These are phyloP conservation scores for Oreortyx pictus DNA, from an alignment of 2,797 vertebrate species.

Conservation along the genomic window DNA sequence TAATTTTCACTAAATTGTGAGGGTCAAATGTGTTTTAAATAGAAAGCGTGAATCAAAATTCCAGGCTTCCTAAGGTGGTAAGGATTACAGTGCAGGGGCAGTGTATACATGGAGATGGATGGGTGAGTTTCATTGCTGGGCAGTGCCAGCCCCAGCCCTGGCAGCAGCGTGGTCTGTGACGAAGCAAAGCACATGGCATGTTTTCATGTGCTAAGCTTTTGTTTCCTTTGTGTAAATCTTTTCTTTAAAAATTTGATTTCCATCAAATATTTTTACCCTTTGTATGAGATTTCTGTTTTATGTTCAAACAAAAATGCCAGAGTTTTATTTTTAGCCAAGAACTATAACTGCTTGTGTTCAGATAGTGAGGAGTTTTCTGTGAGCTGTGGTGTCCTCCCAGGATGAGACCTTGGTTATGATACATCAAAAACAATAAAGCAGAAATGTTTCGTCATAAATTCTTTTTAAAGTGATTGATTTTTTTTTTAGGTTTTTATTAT, in stretches of 20 bases:
- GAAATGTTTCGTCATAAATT: not conserved
- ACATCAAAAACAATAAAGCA: no score
- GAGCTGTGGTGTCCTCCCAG: not conserved
- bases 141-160: not conserved
- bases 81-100: not conserved
- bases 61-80: rapidly evolving
- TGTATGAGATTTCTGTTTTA: not conserved
- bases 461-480: not conserved
- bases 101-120: not conserved
- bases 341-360: not conserved
- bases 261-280: not conserved
- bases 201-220: rapidly evolving
- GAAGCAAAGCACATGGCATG: not conserved
- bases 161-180: not conserved
- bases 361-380: rapidly evolving
- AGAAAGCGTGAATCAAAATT: not conserved
- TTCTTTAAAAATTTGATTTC: rapidly evolving
- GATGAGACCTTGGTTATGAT: not conserved
- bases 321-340: not conserved
- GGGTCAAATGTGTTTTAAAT: not conserved
- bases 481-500: not conserved
- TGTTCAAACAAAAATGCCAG: not conserved
- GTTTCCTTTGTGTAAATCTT: not conserved
- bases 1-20: not conserved
- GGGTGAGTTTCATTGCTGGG: not conserved